Percentiles rank a stretch among this genome's conserved stretches.
These are phyloP conservation scores for Oreohelix idahoensis DNA, from an alignment of 1,140 invertebrate genomes.

Conservation along the genomic window DNA sequence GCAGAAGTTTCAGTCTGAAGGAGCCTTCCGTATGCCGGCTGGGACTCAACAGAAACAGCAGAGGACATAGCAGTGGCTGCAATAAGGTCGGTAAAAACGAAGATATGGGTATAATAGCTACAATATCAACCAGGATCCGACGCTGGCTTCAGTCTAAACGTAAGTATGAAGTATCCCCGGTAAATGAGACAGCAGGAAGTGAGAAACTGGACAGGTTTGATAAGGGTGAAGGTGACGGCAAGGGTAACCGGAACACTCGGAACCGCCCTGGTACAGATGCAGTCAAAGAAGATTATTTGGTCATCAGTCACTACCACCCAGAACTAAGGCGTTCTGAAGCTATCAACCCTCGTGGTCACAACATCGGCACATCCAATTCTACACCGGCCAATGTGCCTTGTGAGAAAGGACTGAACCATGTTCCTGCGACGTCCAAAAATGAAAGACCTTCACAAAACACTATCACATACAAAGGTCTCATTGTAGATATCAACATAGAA, in stretches of 20 bases:
- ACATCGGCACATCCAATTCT: neutral
- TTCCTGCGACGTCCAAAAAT: neutral
- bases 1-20: neutral
- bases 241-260: neutral
- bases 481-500: conserved; percentile 31
- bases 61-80: neutral
- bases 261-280: neutral
- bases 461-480: neutral
- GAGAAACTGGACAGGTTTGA: neutral
- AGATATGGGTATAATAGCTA: neutral
- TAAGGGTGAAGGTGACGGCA: neutral
- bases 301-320: conserved; percentile 26
- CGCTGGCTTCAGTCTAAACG: conserved; percentile 29
- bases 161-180: conserved; percentile 20
- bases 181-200: neutral
- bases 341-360: neutral
- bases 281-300: conserved; percentile 10
- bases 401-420: neutral
- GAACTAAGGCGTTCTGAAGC: conserved; percentile 12
- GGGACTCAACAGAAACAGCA: neutral
- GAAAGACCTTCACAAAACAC: neutral
- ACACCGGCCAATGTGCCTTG: neutral
- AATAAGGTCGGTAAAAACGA: neutral
- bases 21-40: neutral
- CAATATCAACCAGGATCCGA: neutral